These are phyloP conservation scores for Drosophila vallismaia DNA, from an alignment of 2,888 invertebrate genomes.

Conservation along the genomic window DNA sequence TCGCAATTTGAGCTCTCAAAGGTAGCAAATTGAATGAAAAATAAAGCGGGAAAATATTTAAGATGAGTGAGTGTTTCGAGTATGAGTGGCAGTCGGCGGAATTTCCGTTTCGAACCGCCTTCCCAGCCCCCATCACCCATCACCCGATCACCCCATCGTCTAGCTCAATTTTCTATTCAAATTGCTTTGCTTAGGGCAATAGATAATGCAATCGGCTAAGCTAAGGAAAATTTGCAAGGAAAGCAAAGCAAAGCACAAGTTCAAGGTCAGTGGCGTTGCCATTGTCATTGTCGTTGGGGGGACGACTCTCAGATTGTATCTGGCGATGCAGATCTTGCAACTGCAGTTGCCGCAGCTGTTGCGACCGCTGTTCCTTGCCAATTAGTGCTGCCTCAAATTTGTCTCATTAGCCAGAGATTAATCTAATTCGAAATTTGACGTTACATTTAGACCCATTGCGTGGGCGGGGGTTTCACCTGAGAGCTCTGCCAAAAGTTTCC, in stretches of 20 bases:
- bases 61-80: background rate
- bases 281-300: slow-evolving; percentile 17
- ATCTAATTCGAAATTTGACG: slow-evolving; percentile 70
- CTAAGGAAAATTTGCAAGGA: slow-evolving; percentile 22
- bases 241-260: slow-evolving; percentile 41
- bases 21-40: slow-evolving; percentile 34
- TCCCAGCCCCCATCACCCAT: too few relatives aligned
- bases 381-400: slow-evolving; percentile 58
- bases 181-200: slow-evolving; percentile 23
- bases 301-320: slow-evolving; percentile 1
- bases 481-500: slow-evolving; percentile 18
- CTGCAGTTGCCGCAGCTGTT: slow-evolving; percentile 11
- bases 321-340: slow-evolving; percentile 6
- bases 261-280: slow-evolving; percentile 42
- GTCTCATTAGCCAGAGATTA: slow-evolving; percentile 75
- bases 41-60: slow-evolving; percentile 16
- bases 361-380: slow-evolving; percentile 46
- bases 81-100: slow-evolving; percentile 49
- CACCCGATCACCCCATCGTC: background rate
- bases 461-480: slow-evolving; percentile 47
- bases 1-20: slow-evolving; percentile 32
- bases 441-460: slow-evolving; percentile 52
- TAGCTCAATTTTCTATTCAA: slow-evolving; percentile 48
- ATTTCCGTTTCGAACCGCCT: slow-evolving; percentile 54
- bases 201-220: slow-evolving; percentile 27